Conservation (phyloP, 2,797 vertebrate species). For the Mionectes olivaceus region DNA sequence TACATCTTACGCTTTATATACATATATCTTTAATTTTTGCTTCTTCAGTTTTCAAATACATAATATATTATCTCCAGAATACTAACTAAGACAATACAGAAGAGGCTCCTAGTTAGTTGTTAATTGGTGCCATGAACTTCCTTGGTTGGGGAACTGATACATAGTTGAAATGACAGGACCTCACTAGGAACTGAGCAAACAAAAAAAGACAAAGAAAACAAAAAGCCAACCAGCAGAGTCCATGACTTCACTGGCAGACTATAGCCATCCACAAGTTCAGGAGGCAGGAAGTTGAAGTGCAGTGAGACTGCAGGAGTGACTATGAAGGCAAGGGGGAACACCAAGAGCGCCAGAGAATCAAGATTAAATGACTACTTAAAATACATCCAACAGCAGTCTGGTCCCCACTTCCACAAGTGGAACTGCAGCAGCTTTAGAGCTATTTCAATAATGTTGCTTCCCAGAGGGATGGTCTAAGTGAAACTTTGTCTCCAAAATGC, state of each 20-base stretch:
- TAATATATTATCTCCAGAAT: slow-evolving; percentile 82
- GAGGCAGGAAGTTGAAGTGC: background rate
- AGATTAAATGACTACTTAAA: slow-evolving; percentile 6
- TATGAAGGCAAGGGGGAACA: background rate
- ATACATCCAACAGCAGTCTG: slow-evolving; percentile 26
- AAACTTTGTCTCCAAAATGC: slow-evolving; percentile 6
- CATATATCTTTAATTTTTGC: slow-evolving; percentile 77
- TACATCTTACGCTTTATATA: slow-evolving; percentile 82
- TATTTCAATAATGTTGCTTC: background rate
- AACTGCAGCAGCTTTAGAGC: slow-evolving; percentile 51
- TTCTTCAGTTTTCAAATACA: slow-evolving; percentile 78
- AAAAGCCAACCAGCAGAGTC: slow-evolving; percentile 21
- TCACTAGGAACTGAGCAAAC: slow-evolving; percentile 23
- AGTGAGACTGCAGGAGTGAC: background rate
- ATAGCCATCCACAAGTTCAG: background rate
- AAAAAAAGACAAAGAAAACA: background rate
- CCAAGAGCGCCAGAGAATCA: background rate
- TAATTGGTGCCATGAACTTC: slow-evolving; percentile 52
- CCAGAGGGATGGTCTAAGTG: background rate
- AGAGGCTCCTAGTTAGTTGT: slow-evolving; percentile 68
- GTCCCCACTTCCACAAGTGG: slow-evolving; percentile 12
- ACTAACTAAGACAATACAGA: slow-evolving; percentile 78
- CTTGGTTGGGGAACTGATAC: slow-evolving; percentile 55
- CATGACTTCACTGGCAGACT: background rate
- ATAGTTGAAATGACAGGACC: slow-evolving; percentile 70